Percentiles rank a stretch among this genome's conserved stretches.
phyloP scores from a whole-genome alignment of 1,140 invertebrate species.

The Sycophaga agraensis region DNA sequence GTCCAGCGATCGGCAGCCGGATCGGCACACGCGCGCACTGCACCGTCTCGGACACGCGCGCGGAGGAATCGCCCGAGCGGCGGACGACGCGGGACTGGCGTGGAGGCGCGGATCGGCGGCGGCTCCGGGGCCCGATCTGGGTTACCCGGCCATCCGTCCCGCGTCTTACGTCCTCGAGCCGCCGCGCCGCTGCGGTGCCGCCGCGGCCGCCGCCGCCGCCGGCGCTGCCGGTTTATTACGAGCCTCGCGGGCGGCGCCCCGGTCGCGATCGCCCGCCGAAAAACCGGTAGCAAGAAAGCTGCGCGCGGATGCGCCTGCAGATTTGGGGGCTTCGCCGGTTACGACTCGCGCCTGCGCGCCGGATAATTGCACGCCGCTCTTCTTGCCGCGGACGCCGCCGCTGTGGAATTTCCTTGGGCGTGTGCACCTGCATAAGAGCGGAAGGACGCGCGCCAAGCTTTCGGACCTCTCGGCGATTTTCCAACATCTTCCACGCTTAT shows the following conservation, averaged over 20 bases:
- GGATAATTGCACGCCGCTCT: too few species aligned
- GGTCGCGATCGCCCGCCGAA: neutral
- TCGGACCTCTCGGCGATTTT: neutral
- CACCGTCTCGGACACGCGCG: too few species aligned
- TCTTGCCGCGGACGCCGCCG: neutral
- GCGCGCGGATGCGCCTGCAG: too few species aligned
- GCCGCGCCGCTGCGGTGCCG: slow-evolving; percentile 2
- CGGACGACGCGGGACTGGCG: slow-evolving; percentile 49
- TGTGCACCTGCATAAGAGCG: neutral
- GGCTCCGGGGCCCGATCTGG: slow-evolving; percentile 48
- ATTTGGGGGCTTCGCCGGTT: too few species aligned
- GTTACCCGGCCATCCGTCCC: slow-evolving; percentile 57
- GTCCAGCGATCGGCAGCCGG: neutral
- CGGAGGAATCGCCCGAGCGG: slow-evolving; percentile 41
- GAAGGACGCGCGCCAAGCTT: neutral
- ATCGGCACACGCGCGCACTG: too few species aligned
- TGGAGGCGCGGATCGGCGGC: slow-evolving; percentile 1
- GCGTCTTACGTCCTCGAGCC: slow-evolving; percentile 37
- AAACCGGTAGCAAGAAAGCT: too few species aligned
- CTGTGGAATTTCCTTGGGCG: neutral
- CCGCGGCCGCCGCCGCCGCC: neutral
- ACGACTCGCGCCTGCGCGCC: too few species aligned
- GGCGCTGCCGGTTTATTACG: neutral
- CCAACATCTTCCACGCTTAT: too few species aligned
- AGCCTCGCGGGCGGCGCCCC: too few species aligned